These are phyloP conservation scores for Himalopsyche tibetana DNA, from an alignment of 2,888 invertebrate species.

Conservation along the genomic window DNA sequence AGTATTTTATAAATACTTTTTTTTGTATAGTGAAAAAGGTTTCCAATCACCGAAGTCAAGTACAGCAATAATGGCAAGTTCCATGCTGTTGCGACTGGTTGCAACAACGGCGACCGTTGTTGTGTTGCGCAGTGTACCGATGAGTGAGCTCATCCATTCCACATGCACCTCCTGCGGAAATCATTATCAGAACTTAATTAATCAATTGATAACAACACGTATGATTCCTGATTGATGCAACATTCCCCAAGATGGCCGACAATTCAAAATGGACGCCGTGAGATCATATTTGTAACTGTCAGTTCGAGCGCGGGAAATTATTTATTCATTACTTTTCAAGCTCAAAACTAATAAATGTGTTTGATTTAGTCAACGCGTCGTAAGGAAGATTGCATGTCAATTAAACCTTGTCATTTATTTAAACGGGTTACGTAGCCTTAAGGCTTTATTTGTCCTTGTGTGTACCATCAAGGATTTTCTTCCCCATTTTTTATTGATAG, in stretches of 20 bases:
- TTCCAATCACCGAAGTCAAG: background rate
- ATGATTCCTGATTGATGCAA: background rate
- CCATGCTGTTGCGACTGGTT: slow-evolving; percentile 27
- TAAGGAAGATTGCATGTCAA: too few species aligned
- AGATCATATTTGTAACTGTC: slow-evolving; percentile 24
- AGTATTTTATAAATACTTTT: too few species aligned
- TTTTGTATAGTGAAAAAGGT: background rate
- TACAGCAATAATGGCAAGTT: background rate
- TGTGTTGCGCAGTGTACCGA: background rate
- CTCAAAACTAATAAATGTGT: background rate
- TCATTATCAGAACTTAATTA: slow-evolving; percentile 29
- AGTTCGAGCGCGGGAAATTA: background rate
- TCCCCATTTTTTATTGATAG: too few species aligned
- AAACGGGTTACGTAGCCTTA: too few species aligned
- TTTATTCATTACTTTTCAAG: background rate
- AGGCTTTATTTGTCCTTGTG: too few species aligned
- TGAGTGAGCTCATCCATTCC: background rate
- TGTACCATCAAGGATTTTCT: too few species aligned
- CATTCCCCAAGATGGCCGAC: slow-evolving; percentile 19
- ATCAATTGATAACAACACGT: slow-evolving; percentile 22
- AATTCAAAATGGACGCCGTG: slow-evolving; percentile 35
- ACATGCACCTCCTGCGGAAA: slow-evolving; percentile 23
- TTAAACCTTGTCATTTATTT: too few species aligned
- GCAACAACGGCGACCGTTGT: slow-evolving; percentile 7
- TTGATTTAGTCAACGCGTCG: too few species aligned